phyloP scores from a whole-genome alignment of 2,113 vertebrate genomes.

The Vimba vimba region DNA sequence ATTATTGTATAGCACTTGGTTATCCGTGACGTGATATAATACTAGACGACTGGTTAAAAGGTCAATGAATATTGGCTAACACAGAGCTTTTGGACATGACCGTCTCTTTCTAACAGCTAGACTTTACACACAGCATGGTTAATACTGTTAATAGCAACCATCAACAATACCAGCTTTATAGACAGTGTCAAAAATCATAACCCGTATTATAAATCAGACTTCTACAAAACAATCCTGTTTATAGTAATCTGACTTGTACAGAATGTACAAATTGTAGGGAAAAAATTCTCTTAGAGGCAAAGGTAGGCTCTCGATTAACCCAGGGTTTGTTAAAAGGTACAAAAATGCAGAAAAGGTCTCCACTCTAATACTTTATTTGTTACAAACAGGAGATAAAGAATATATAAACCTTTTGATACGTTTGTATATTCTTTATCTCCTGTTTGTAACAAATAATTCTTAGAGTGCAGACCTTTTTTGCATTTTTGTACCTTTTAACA shows the following conservation, averaged over 20 bases:
- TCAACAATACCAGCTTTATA: neutral
- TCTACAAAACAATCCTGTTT: conserved; percentile 17
- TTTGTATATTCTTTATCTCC: too few relatives aligned
- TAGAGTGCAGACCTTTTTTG: too few relatives aligned
- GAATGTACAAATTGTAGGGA: neutral
- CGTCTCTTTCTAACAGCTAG: neutral
- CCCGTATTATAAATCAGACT: neutral
- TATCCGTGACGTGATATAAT: conserved; percentile 11
- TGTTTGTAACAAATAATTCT: too few relatives aligned
- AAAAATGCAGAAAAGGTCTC: neutral
- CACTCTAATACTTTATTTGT: too few relatives aligned
- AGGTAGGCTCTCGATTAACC: neutral
- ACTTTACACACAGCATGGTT: neutral
- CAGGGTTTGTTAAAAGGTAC: neutral
- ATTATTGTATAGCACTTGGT: conserved; percentile 7
- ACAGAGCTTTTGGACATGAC: neutral
- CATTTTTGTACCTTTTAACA: neutral
- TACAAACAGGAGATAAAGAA: too few relatives aligned
- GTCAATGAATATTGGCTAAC: neutral
- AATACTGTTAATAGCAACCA: neutral
- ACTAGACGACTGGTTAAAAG: neutral
- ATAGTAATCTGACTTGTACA: neutral
- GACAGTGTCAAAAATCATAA: neutral
- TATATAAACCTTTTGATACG: too few relatives aligned
- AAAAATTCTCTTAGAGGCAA: neutral